A percentile compares a stretch with the other conserved stretches of the same genome.
Conservation (phyloP, 53 echinoderm and acorn worm genomes). For the Antedon mediterranea region DNA sequence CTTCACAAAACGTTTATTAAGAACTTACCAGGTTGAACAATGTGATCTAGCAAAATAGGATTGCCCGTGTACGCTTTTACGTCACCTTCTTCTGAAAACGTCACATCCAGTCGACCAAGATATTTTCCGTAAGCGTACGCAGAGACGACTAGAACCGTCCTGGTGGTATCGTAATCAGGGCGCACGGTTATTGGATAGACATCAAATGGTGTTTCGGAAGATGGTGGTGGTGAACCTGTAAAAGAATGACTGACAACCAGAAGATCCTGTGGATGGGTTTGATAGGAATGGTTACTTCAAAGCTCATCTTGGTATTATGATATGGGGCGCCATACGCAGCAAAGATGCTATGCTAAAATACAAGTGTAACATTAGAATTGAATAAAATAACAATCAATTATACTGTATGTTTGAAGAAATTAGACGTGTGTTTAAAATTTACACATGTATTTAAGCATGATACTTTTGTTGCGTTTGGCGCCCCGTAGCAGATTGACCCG, state of each 20-base stretch:
- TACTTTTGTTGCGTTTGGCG: not conserved
- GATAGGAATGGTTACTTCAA: no score
- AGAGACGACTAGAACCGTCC: constrained; percentile 38
- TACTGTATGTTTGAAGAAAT: no score
- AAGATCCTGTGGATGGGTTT: no score
- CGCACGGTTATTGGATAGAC: constrained; percentile 55
- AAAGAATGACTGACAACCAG: no score
- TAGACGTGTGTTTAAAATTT: no score
- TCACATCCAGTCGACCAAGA: constrained; percentile 57
- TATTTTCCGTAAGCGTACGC: constrained; percentile 76
- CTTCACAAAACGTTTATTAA: no score
- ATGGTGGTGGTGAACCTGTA: constrained; percentile 52
- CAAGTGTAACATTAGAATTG: no score
- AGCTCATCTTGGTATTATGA: no score
- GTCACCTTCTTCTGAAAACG: constrained; percentile 51
- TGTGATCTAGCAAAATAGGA: constrained; percentile 59
- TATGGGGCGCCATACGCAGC: no score
- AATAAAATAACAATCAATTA: no score
- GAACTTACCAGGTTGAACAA: constrained; percentile 51
- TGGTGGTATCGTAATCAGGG: constrained; percentile 35
- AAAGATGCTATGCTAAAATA: no score
- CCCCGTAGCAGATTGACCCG: not conserved
- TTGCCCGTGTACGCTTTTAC: constrained; percentile 55
- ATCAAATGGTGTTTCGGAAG: constrained; percentile 34
- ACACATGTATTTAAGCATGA: no score